A percentile compares a stretch with the other conserved stretches of the same genome.
These are phyloP conservation scores for Acinonyx jubatus DNA, from an alignment of 2,113 vertebrate species.

Conservation along the genomic window DNA sequence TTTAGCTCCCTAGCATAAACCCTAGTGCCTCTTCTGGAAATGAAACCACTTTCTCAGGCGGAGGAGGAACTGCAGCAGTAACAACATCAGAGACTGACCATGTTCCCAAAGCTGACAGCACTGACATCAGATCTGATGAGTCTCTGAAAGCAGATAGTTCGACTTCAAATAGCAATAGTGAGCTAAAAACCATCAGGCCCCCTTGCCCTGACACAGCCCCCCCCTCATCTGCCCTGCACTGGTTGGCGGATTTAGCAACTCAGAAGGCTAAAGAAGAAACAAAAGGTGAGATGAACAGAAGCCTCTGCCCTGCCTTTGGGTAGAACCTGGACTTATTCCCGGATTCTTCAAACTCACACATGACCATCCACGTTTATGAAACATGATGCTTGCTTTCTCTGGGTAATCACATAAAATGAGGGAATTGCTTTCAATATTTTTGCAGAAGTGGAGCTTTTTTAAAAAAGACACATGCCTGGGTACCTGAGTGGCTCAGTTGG, in stretches of 20 bases:
- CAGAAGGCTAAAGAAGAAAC: slow-evolving; percentile 99
- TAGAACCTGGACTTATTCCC: background rate
- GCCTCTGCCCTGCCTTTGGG: background rate
- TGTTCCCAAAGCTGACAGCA: slow-evolving; percentile 82
- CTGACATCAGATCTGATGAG: slow-evolving; percentile 84
- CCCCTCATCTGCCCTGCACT: slow-evolving; percentile 96
- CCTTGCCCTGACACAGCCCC: slow-evolving; percentile 89
- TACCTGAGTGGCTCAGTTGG: too few species aligned
- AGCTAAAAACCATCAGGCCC: slow-evolving; percentile 89
- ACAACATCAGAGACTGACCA: slow-evolving; percentile 80
- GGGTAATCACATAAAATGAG: slow-evolving; percentile 8
- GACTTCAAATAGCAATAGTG: slow-evolving; percentile 82
- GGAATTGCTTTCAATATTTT: slow-evolving; percentile 31
- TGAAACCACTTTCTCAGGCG: slow-evolving; percentile 83
- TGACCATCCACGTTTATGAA: slow-evolving; percentile 47
- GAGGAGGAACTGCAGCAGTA: slow-evolving; percentile 73
- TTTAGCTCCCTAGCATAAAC: slow-evolving; percentile 86
- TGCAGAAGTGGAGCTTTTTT: background rate
- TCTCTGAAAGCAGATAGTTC: slow-evolving; percentile 80
- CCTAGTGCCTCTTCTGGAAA: slow-evolving; percentile 83
- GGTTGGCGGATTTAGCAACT: slow-evolving; percentile 97
- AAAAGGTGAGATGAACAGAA: slow-evolving; percentile 89
- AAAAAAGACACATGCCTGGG: background rate
- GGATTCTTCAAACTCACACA: slow-evolving; percentile 32
- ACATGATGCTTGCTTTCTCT: slow-evolving; percentile 48